A percentile compares a stretch with the other conserved stretches of the same genome.
Conservation (phyloP, 1,140 invertebrate species). For the Conus betulinus region DNA sequence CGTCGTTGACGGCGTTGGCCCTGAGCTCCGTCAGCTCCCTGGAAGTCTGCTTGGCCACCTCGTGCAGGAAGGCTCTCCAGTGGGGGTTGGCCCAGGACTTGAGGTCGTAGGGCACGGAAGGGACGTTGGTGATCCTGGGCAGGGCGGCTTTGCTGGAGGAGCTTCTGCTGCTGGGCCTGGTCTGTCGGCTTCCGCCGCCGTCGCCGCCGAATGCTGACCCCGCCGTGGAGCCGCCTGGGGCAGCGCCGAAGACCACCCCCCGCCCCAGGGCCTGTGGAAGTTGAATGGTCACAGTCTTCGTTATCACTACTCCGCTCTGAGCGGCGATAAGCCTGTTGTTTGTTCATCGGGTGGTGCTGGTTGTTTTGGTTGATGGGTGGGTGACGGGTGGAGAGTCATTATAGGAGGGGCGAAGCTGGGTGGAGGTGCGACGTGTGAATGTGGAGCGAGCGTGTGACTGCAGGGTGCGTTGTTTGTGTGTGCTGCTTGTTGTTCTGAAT, state of each 20-base stretch:
- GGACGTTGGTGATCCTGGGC: background rate
- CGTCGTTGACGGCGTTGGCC: conserved; percentile 11
- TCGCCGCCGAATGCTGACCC: background rate
- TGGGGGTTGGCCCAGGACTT: conserved; percentile 18
- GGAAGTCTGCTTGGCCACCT: conserved; percentile 11
- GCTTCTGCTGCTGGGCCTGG: background rate
- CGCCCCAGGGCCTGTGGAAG: background rate
- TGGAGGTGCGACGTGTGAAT: no score
- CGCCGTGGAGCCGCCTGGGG: background rate
- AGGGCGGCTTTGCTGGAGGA: background rate
- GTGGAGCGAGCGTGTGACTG: no score
- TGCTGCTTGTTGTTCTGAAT: no score
- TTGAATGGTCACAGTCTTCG: background rate
- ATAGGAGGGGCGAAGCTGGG: no score
- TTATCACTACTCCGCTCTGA: no score
- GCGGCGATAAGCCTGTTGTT: no score
- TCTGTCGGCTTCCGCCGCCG: background rate
- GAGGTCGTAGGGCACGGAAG: background rate
- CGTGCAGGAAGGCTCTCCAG: conserved; percentile 1
- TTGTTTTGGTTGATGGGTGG: no score
- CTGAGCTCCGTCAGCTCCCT: background rate
- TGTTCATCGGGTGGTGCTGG: no score
- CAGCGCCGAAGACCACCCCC: background rate
- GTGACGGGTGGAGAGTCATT: no score
- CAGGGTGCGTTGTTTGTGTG: no score